Percentiles rank a stretch among this genome's conserved stretches.
phyloP scores from a whole-genome alignment of 2,113 vertebrate genomes.

The Alosa alosa region DNA sequence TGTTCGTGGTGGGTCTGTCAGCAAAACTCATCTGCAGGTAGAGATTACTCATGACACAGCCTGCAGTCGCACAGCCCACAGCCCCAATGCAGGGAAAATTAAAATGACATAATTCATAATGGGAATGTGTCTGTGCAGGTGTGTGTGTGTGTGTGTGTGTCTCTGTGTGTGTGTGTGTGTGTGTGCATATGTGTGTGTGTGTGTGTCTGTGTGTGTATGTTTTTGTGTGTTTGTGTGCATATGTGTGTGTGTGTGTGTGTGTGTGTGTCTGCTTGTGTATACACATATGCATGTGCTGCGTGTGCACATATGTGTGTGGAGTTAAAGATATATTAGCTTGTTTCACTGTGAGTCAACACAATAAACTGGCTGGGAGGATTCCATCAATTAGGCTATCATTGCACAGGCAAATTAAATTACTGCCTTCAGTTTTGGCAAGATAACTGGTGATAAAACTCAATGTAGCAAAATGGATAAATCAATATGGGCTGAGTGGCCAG shows the following conservation, averaged over 20 bases:
- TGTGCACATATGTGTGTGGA: background rate
- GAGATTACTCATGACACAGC: slow-evolving; percentile 65
- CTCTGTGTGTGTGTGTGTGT: background rate
- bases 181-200: no score
- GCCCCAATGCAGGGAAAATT: background rate
- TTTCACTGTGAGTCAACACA: slow-evolving; percentile 44
- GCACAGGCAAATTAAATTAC: slow-evolving; percentile 71
- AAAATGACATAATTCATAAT: background rate
- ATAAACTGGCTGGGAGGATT: slow-evolving; percentile 72
- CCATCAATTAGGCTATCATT: slow-evolving; percentile 71
- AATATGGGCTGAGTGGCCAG: slow-evolving; percentile 35
- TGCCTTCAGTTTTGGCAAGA: slow-evolving; percentile 45
- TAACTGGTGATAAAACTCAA: slow-evolving; percentile 62
- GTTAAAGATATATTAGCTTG: slow-evolving; percentile 15
- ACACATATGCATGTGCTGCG: background rate
- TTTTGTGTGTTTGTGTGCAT: background rate
- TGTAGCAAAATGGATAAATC: slow-evolving; percentile 61
- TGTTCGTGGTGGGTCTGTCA: slow-evolving; percentile 22
- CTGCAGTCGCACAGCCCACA: background rate
- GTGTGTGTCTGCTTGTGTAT: background rate
- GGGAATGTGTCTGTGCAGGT: slow-evolving; percentile 38
- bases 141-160: background rate
- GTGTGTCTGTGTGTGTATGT: background rate
- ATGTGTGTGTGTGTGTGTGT: no score
- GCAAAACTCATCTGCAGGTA: slow-evolving; percentile 52